Conservation (phyloP, 2,888 invertebrate genomes). For the Hydroisotoma schaefferi region DNA sequence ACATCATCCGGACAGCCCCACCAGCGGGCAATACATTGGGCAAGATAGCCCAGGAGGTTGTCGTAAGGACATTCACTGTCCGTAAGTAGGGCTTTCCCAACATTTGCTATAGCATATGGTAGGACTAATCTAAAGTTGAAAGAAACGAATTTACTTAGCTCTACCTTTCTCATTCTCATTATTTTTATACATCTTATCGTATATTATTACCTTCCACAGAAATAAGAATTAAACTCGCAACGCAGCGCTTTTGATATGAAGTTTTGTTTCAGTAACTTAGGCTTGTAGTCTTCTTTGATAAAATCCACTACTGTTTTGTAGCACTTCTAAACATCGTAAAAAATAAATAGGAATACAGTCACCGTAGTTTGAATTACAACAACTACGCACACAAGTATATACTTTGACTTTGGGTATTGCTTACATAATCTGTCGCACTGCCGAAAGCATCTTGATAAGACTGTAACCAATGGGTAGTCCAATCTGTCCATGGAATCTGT, state of each 20-base stretch:
- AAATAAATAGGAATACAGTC: background rate
- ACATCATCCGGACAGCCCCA: conserved; percentile 15
- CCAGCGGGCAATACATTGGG: conserved; percentile 19
- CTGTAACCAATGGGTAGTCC: conserved; percentile 27
- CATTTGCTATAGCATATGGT: conserved; percentile 13
- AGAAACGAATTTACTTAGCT: too few species aligned
- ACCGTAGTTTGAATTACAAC: too few species aligned
- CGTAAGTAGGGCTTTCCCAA: conserved; percentile 16
- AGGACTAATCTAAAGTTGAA: conserved; percentile 15
- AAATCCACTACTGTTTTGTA: conserved; percentile 18
- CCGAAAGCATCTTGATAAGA: conserved; percentile 21
- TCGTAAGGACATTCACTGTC: conserved; percentile 11
- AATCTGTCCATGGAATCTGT: conserved; percentile 34
- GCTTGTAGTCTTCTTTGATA: conserved; percentile 24
- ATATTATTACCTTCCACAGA: conserved; percentile 20
- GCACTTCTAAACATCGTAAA: conserved; percentile 12
- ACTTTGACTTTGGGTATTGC: too few species aligned
- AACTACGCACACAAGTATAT: too few species aligned
- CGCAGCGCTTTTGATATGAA: conserved; percentile 14
- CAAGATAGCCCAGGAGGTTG: conserved; percentile 21
- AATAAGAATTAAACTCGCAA: conserved; percentile 27
- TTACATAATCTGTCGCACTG: too few species aligned
- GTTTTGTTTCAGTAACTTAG: conserved; percentile 12
- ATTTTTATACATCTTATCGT: too few species aligned
- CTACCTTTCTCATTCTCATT: too few species aligned